A percentile compares a stretch with the other conserved stretches of the same genome.
Evolutionary conservation across 2,797 vertebrate genomes (phyloP).

Genomic region (Tragelaphus eurycerus): DNA sequence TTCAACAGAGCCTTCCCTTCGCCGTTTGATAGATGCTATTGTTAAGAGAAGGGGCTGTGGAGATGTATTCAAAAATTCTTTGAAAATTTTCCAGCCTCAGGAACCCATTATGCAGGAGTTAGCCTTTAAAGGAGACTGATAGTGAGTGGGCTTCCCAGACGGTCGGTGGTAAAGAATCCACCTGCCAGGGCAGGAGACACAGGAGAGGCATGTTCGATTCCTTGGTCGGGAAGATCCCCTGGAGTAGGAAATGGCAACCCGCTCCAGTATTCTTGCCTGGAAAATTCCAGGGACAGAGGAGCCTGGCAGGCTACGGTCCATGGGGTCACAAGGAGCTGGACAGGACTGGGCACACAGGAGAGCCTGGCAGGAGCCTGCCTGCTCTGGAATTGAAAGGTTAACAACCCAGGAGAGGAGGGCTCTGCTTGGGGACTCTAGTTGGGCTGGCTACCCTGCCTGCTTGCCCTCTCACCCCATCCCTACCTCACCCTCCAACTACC

Average conservation of each 20-base stretch:
- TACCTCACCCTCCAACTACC: neutral
- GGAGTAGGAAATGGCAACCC: neutral
- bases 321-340: neutral
- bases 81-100: constrained; percentile 65
- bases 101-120: constrained; percentile 68
- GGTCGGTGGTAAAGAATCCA: neutral
- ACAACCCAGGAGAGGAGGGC: neutral
- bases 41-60: constrained; percentile 56
- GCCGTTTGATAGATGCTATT: constrained; percentile 71
- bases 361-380: constrained; percentile 16
- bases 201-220: neutral
- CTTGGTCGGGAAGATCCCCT: neutral
- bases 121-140: constrained; percentile 68
- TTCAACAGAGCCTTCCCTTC: constrained; percentile 67
- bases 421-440: neutral
- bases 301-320: neutral
- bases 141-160: neutral
- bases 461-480: neutral
- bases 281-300: neutral
- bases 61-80: constrained; percentile 69
- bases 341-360: neutral
- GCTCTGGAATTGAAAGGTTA: neutral
- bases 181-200: neutral
- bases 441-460: neutral
- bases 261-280: neutral